Base-by-base conservation (phyloP, 2,888 invertebrate genomes). In the Punctoribates punctum region DNA sequence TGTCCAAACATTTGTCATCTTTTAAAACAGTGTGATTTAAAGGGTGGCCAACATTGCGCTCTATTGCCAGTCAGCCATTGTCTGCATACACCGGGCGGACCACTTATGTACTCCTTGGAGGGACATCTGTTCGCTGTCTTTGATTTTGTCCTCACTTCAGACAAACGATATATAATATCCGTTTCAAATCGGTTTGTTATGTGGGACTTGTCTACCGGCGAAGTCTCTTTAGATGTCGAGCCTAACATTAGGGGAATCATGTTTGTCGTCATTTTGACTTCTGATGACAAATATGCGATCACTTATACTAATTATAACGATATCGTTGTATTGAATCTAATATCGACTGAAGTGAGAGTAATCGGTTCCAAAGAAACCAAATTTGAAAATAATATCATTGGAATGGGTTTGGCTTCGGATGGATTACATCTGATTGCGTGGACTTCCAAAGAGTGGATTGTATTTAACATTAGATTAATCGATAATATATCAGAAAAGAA, bases 51-150 rank as follows among this genome's bases (percentile, higher is more conserved):
- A 72, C 90, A 96, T 82, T 96, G 96, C 81, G 92, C 96, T 0
- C 84, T 98, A 73, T 87, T 96, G 80, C 97, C 98, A 0, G 88
- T 93, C 0, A 96, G 96, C 84, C 97, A 98, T 83, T 97, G 96
- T 82, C 86, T 97, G 78, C 97, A 98, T 83, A 97, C 98, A 0
- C 98, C 98, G n/a, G 98, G 98, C 65, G 98, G 98, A 1, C 98
- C 98, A 0, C 85, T 98, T 6, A 97, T 98, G 91, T 98, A 96
- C 83, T 97, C 97, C 0, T 85, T 98, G 65, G 98, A 98, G 86
- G 98, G 97, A 0, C 98, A 99, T 84, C 96, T 95, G 83, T 99
- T 98, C 83, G 98, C 97, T 0, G 94, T 96, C 0, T 96, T 96
- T 84, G 94, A 91, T 0, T 93, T 95, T 83, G 90, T 91, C 15